Percentiles rank a stretch among this genome's conserved stretches.
Conservation (phyloP, 2,888 invertebrate species). For the Drosophila pseudotalamancana region DNA sequence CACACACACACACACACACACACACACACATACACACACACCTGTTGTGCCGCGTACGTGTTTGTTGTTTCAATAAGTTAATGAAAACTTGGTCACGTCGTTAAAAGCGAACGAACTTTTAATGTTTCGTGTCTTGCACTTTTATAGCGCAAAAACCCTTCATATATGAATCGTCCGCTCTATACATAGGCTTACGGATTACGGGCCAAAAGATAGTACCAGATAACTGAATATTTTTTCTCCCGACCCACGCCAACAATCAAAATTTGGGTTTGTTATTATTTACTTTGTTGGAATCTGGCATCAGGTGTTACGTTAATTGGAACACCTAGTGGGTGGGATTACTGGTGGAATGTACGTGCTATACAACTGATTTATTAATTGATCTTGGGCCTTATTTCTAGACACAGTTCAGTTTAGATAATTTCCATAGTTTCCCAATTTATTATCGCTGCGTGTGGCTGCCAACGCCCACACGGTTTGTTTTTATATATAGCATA, state of each 20-base stretch:
- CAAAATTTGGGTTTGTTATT: constrained; percentile 36
- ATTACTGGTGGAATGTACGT: background rate
- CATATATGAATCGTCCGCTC: constrained; percentile 9
- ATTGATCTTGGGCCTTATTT: constrained; percentile 3
- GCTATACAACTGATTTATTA: constrained; percentile 21
- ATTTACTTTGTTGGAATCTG: constrained; percentile 14
- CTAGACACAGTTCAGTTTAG: background rate
- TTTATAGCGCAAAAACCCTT: constrained; percentile 46
- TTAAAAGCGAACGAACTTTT: constrained; percentile 37
- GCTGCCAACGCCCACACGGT: constrained; percentile 58
- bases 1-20: constrained; percentile 2
- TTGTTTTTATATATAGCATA: constrained; percentile 20
- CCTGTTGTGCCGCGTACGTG: constrained; percentile 45
- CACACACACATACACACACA: constrained; percentile 1
- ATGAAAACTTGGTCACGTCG: constrained; percentile 57
- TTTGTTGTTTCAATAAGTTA: constrained; percentile 53
- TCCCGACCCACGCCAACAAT: constrained; percentile 44
- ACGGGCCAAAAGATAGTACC: constrained; percentile 12
- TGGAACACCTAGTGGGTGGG: constrained; percentile 8
- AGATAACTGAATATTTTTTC: constrained; percentile 15
- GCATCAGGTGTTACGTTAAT: constrained; percentile 9
- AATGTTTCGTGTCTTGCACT: constrained; percentile 29
- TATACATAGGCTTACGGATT: constrained; percentile 11
- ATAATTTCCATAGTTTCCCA: constrained; percentile 22
- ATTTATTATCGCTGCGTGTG: constrained; percentile 56